Percentiles rank a stretch among this genome's conserved stretches.
Evolutionary conservation across 2,888 invertebrate species (phyloP).

Genomic region (Ormyrus rosae): DNA sequence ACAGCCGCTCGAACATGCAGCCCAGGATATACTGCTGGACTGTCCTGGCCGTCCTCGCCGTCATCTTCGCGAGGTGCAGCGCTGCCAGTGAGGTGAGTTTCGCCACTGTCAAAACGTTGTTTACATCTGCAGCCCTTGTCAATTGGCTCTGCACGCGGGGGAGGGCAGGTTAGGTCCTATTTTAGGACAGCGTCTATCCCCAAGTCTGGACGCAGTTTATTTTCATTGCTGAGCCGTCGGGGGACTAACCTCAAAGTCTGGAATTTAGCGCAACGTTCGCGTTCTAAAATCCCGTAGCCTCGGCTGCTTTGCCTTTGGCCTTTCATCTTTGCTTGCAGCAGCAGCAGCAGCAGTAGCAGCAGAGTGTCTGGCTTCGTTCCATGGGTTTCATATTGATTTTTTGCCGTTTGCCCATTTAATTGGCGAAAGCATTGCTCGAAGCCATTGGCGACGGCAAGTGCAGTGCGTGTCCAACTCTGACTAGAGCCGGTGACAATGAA

Average conservation of each 20-base stretch:
- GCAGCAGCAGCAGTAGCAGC: too few relatives aligned
- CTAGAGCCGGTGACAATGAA: neutral
- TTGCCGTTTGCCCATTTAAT: neutral
- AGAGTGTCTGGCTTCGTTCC: too few relatives aligned
- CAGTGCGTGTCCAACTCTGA: too few relatives aligned
- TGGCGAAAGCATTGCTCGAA: too few relatives aligned
- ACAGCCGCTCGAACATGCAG: slow-evolving; percentile 77
- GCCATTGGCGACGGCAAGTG: too few relatives aligned
- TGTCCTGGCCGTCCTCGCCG: slow-evolving; percentile 84
- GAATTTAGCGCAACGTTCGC: neutral
- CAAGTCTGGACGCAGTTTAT: neutral
- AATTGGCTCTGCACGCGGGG: neutral
- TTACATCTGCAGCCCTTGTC: neutral
- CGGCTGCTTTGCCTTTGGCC: neutral
- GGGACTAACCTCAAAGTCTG: slow-evolving; percentile 25
- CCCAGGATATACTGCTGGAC: slow-evolving; percentile 86
- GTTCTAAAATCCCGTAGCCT: slow-evolving; percentile 9
- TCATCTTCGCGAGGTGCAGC: slow-evolving; percentile 85
- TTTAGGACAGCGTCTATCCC: neutral
- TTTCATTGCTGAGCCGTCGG: neutral
- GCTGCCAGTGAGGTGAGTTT: slow-evolving; percentile 85
- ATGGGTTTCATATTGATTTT: slow-evolving; percentile 12
- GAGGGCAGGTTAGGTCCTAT: slow-evolving; percentile 19
- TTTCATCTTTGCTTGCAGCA: neutral
- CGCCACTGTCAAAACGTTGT: slow-evolving; percentile 6